Base-by-base conservation (phyloP, 37 sponge, comb jelly and placozoan species). In the Chondrilla cf. caribensis region DNA sequence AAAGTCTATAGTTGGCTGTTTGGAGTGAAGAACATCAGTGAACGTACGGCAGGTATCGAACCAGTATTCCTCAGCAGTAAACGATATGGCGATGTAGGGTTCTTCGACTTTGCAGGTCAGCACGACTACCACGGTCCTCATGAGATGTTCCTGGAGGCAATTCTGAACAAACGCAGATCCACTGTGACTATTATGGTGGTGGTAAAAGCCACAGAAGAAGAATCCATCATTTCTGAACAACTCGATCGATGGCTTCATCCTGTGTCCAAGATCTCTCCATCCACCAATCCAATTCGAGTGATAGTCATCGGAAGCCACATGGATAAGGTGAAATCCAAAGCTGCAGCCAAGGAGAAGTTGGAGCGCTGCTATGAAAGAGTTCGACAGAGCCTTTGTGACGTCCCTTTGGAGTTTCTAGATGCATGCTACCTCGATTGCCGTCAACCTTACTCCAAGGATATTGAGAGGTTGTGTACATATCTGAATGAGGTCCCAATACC, bases 101-200 rank as follows among this genome's bases (percentile, higher is more conserved):
- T 73, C 43, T 73, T 73, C 40, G 76, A 73, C 43, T 73, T 73
- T 73, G 76, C 76, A 38, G 76, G 76, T 39, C 76, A 73, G 44
- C 25, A 40, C 36, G 41, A 36, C 43, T 73, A 73, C 76, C 76
- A 73, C 7, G 76, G 76, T 18, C 76, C 76, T 24, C 76, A 73
- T 22, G 38, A 73, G 76, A 73, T 42, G 44, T 73, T 73, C 9
- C 2, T 73, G 11, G 76, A 73, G 6, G 17, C 76, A 18, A n/a
- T 73, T 22, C 21, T 73, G 21, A 42, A 38, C 22, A 73, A 42
- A 39, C 76, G 38, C 9, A 43, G 76, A 73, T n/a, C 36, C 44
- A 38, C 76, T 2, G 24, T 73, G 25, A 42, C 76, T 39, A 22
- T 73, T 22, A 11, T 73, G 1, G 42, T 73, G 44, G 44, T 73